Percentiles rank a stretch among this genome's conserved stretches.
phyloP scores from a whole-genome alignment of 2,888 invertebrate genomes.

The Sarcophaga carnaria region DNA sequence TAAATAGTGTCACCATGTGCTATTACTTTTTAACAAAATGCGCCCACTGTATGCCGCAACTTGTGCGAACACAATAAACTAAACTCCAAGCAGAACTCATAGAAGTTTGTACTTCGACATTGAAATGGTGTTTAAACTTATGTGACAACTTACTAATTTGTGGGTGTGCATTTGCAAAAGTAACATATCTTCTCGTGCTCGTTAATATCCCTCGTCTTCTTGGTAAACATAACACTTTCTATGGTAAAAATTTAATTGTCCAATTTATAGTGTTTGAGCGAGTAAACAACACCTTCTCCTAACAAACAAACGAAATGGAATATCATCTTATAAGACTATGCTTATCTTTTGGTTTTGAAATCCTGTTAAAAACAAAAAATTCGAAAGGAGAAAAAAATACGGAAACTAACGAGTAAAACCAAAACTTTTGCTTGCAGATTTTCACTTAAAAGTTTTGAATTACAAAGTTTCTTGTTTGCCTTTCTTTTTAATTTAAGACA shows the following conservation, averaged over 20 bases:
- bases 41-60: not conserved
- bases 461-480: not conserved
- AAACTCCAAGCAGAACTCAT: not conserved
- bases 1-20: no score
- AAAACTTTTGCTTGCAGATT: constrained; percentile 38
- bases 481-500: constrained; percentile 5
- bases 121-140: not conserved
- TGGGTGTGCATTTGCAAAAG: not conserved
- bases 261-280: constrained; percentile 20
- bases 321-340: not conserved
- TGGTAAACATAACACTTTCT: constrained; percentile 22
- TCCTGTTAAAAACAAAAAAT: constrained; percentile 33
- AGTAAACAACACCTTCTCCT: constrained; percentile 1
- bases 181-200: not conserved
- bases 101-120: not conserved
- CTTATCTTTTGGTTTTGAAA: constrained; percentile 8
- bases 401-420: not conserved
- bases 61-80: not conserved
- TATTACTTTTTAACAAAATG: no score
- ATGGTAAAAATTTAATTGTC: constrained; percentile 42
- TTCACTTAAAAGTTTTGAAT: constrained; percentile 27
- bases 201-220: not conserved
- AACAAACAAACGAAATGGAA: not conserved
- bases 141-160: not conserved
- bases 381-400: not conserved